These are phyloP conservation scores for Oxygymnocypris stewartii DNA, from an alignment of 2,113 vertebrate species.

Conservation along the genomic window DNA sequence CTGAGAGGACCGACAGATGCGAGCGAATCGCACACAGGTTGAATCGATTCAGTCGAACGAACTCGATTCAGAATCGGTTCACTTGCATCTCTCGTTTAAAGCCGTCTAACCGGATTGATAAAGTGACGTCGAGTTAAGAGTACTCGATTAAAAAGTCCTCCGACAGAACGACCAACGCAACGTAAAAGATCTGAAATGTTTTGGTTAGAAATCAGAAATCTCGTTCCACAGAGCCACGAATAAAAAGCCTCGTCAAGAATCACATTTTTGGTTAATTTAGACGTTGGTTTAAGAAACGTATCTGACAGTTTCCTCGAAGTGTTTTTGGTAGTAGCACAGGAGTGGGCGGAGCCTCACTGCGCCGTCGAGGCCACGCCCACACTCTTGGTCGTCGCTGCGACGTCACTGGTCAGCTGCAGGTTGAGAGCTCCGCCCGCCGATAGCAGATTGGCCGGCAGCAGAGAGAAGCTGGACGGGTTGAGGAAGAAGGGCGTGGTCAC, in stretches of 20 bases:
- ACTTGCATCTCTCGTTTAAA: constrained; percentile 63
- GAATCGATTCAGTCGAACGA: no score
- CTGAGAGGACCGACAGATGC: background rate
- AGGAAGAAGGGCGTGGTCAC: constrained; percentile 94
- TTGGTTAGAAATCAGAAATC: constrained; percentile 45
- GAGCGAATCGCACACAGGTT: background rate
- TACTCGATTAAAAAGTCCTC: constrained; percentile 12
- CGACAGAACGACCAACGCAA: background rate
- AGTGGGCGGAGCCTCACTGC: constrained; percentile 76
- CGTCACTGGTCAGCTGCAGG: constrained; percentile 88
- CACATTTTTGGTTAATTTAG: constrained; percentile 89
- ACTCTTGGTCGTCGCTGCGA: constrained; percentile 86
- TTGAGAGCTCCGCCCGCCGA: constrained; percentile 84
- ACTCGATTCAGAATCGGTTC: background rate
- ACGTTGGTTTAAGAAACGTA: constrained; percentile 69
- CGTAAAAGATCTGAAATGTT: constrained; percentile 46
- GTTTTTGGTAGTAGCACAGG: constrained; percentile 79
- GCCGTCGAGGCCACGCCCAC: constrained; percentile 97
- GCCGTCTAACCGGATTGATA: constrained; percentile 79
- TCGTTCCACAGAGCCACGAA: constrained; percentile 36
- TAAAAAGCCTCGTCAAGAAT: constrained; percentile 27
- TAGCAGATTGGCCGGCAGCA: constrained; percentile 95
- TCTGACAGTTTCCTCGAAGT: background rate
- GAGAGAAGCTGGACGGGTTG: constrained; percentile 95
- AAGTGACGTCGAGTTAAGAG: constrained; percentile 68